A percentile compares a stretch with the other conserved stretches of the same genome.
Evolutionary conservation across 2,888 invertebrate species (phyloP).

Genomic region (Dasysyrphus albostriatus): DNA sequence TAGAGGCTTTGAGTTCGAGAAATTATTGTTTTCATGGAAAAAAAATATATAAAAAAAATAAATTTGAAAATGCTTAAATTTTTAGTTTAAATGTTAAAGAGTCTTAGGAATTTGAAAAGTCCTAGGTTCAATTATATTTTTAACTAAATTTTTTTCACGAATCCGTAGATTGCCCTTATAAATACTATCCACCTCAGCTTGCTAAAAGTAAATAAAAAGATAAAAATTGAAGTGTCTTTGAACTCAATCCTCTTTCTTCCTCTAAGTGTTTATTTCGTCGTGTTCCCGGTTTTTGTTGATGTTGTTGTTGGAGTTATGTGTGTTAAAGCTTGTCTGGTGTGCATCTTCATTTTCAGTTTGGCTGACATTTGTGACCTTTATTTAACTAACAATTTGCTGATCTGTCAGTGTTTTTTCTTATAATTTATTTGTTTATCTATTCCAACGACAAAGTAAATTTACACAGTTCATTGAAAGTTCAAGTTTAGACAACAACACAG

Average conservation of each 20-base stretch:
- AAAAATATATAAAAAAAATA: no score
- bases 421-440: conserved; percentile 23
- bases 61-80: no score
- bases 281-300: background rate
- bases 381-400: conserved; percentile 57
- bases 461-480: conserved; percentile 36
- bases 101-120: no score
- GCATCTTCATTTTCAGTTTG: conserved; percentile 43
- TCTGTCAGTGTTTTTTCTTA: conserved; percentile 49
- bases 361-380: conserved; percentile 62
- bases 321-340: background rate
- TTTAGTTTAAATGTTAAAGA: no score
- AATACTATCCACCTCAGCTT: no score
- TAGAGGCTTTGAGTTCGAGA: background rate
- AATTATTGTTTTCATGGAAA: background rate
- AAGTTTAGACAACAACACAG: conserved; percentile 37
- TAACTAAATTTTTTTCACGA: background rate
- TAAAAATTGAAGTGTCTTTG: no score
- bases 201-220: no score
- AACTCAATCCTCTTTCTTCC: no score
- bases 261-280: background rate
- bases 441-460: background rate
- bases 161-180: background rate
- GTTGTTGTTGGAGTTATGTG: no score
- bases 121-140: background rate